Evolutionary conservation across 2,888 invertebrate genomes (phyloP).

Genomic region (Kuschelorhynchus macadamiae): DNA sequence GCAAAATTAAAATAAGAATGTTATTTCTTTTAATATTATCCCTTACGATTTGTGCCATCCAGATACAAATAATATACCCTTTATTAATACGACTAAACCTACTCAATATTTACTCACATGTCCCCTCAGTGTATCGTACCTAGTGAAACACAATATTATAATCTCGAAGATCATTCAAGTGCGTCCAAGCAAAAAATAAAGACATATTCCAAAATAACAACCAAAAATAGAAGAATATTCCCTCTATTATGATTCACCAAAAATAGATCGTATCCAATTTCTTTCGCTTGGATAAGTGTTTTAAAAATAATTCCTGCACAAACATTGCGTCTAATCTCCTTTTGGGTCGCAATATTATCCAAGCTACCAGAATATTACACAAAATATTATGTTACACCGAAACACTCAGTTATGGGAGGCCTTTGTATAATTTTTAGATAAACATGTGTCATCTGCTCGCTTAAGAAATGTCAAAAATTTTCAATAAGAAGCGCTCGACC

Average conservation of each 20-base stretch:
- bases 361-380: slow-evolving; percentile 59
- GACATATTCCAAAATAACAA: slow-evolving; percentile 27
- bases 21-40: too few species aligned
- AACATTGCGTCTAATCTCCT: slow-evolving; percentile 60
- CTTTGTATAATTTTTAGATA: slow-evolving; percentile 58
- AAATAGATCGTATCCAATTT: slow-evolving; percentile 58
- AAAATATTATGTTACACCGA: slow-evolving; percentile 63
- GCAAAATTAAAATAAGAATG: too few species aligned
- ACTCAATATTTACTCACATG: slow-evolving; percentile 22
- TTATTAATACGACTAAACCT: too few species aligned
- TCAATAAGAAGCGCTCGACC: slow-evolving; percentile 59
- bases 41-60: too few species aligned
- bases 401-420: slow-evolving; percentile 46
- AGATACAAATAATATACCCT: too few species aligned
- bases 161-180: slow-evolving; percentile 18
- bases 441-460: slow-evolving; percentile 61
- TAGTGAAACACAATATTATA: slow-evolving; percentile 29
- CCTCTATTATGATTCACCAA: slow-evolving; percentile 38
- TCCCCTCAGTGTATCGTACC: neutral
- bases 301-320: slow-evolving; percentile 60
- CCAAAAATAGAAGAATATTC: slow-evolving; percentile 46
- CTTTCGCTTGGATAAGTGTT: slow-evolving; percentile 59
- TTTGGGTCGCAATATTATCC: slow-evolving; percentile 56
- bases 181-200: slow-evolving; percentile 36
- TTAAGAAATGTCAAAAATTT: slow-evolving; percentile 58